Base-by-base conservation (phyloP, 1,140 invertebrate genomes). In the Dendroctonus ponderosae region DNA sequence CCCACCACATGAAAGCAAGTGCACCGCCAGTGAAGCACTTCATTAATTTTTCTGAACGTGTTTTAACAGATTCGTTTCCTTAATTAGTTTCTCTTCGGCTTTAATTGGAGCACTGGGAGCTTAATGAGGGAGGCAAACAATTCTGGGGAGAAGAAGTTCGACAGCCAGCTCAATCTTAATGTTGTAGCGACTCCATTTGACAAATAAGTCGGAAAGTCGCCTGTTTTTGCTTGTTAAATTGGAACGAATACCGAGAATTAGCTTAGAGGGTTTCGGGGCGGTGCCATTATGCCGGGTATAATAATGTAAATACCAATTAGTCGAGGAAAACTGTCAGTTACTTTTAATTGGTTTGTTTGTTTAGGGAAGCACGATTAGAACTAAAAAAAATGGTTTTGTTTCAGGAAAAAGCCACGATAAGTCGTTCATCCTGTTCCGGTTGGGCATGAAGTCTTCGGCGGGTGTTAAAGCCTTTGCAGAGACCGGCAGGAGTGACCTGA, bases 391-490 rank as follows among this genome's bases (percentile, higher is more conserved):
- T 67, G 12, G 63, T 72, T 78, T 74, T 63, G 70, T 82, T 82
- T 8, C 83, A 96, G 94, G 94, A 75, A 86, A 91, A 71, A 92
- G 91, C 37, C 93, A 97, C 80, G 89, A 92, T 76, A 81, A 85
- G 66, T 87, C 86, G 14, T 93, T 90, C 82, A 83, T 84, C 7
- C 82, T 96, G 61, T 96, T 93, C 84, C 85, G 88, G 37, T 80
- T 94, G 61, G 92, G 92, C 2, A 82, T 87, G 60, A 82, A 83
- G 40, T 89, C 92, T 2, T 87, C 90, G 14, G 74, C 83, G 5
- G 88, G 89, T 0, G 85, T 95, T 7, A 88, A 90, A 70, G 83
- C 88, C 71, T 94, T 96, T 76, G 89, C 92, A 7, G 93, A 97
- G 78, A 87, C 85, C 41, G 92, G 91, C 14, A 84, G 88, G 59